A percentile compares a stretch with the other conserved stretches of the same genome.
Evolutionary conservation across 2,888 invertebrate species (phyloP).

Genomic region (Apamea anceps): DNA sequence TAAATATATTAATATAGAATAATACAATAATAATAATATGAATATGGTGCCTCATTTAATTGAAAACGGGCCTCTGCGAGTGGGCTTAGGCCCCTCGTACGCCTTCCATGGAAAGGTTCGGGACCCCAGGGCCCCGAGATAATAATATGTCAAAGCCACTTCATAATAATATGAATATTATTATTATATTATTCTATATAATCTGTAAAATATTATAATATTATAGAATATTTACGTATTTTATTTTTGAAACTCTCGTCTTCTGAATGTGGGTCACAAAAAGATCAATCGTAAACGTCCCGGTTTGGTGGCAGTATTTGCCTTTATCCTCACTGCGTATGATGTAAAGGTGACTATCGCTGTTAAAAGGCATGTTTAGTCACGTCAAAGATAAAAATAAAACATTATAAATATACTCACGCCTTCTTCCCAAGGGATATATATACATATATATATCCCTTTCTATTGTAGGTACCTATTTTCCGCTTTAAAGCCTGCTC

Average conservation of each 20-base stretch:
- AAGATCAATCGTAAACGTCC: neutral
- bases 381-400: constrained; percentile 1
- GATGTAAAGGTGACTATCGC: constrained; percentile 3
- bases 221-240: neutral
- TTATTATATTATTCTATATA: neutral
- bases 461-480: constrained; percentile 5
- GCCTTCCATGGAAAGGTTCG: neutral
- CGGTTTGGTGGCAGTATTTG: neutral
- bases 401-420: neutral
- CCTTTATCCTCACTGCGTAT: neutral
- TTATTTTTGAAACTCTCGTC: neutral
- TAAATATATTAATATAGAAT: neutral
- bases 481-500: neutral
- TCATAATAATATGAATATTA: neutral
- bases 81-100: neutral
- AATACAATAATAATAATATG: neutral
- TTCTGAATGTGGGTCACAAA: constrained; percentile 8
- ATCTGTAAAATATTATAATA: neutral
- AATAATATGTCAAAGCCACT: neutral
- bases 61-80: neutral
- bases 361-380: constrained; percentile 7
- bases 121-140: neutral
- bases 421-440: neutral
- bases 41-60: neutral
- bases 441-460: neutral